Conservation (phyloP, 2,797 vertebrate species). For the Peromyscus aztecus region DNA sequence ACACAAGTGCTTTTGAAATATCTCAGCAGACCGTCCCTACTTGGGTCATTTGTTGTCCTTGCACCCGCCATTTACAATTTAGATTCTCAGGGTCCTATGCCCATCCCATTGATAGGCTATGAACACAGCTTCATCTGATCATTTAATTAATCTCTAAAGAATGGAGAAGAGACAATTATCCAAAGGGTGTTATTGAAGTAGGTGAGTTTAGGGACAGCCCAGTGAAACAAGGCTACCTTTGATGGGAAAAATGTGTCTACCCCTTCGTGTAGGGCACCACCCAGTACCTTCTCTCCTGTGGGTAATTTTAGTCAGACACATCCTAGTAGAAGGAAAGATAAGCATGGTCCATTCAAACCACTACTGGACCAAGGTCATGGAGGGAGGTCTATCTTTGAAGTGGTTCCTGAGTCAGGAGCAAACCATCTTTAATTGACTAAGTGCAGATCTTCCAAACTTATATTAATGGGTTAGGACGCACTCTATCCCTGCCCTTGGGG, state of each 20-base stretch:
- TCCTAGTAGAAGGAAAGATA: background rate
- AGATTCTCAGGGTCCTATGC: background rate
- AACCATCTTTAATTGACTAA: background rate
- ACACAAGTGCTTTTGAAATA: background rate
- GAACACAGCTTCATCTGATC: background rate
- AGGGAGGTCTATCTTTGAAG: background rate
- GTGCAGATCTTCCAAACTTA: background rate
- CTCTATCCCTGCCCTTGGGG: background rate
- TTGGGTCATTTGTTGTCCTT: background rate
- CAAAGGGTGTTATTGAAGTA: background rate
- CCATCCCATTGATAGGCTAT: background rate
- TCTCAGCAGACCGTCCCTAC: background rate
- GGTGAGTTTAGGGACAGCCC: background rate
- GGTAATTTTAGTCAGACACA: background rate
- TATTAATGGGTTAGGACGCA: background rate
- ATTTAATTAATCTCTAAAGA: conserved; percentile 29
- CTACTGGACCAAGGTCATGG: background rate
- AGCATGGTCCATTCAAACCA: background rate
- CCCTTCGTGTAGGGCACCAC: background rate
- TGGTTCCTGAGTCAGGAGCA: background rate
- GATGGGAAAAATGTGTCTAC: background rate
- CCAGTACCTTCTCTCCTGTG: background rate
- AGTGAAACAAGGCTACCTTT: background rate
- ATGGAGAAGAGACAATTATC: background rate
- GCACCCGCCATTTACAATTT: background rate